Percentiles rank a stretch among this genome's conserved stretches.
Evolutionary conservation across 30 jellyfish, hydroid and myxozoan species (phyloP).

Genomic region (Catostylus mosaicus): DNA sequence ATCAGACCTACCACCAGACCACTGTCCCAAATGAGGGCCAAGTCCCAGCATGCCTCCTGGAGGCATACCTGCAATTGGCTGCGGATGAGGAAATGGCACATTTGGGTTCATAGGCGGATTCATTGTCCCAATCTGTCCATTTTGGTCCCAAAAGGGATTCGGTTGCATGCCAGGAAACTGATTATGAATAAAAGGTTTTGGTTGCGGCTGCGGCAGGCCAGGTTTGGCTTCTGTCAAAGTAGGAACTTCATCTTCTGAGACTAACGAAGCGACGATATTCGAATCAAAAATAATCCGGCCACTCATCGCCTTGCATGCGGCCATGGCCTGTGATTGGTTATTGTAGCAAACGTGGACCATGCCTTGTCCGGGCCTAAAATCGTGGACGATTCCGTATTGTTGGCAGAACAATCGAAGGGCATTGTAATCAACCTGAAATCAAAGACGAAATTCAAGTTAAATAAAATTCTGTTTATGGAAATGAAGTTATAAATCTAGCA

Average conservation of each 20-base stretch:
- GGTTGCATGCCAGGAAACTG: conserved; percentile 57
- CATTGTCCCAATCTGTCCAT: conserved; percentile 58
- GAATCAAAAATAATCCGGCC: conserved; percentile 75
- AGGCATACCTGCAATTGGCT: conserved; percentile 57
- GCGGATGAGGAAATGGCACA: conserved; percentile 43
- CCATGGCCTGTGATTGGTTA: conserved; percentile 65
- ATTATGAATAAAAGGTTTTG: conserved; percentile 46
- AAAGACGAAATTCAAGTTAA: background rate
- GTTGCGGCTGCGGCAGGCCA: conserved; percentile 27
- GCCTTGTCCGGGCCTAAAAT: conserved; percentile 54
- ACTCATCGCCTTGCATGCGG: conserved; percentile 77
- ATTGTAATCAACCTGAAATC: conserved; percentile 74
- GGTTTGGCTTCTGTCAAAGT: conserved; percentile 10
- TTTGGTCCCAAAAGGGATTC: conserved; percentile 53
- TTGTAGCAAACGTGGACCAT: conserved; percentile 72
- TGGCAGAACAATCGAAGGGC: conserved; percentile 70
- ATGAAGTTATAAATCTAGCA: background rate
- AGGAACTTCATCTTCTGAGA: conserved; percentile 66
- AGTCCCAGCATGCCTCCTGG: conserved; percentile 64
- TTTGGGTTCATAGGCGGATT: conserved; percentile 42
- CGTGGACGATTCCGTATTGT: conserved; percentile 79
- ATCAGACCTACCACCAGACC: conserved; percentile 63
- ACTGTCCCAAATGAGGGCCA: conserved; percentile 57
- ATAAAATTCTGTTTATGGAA: background rate
- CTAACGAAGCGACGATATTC: conserved; percentile 58